phyloP scores from a whole-genome alignment of 2,888 invertebrate genomes.

The Plagodis pulveraria region DNA sequence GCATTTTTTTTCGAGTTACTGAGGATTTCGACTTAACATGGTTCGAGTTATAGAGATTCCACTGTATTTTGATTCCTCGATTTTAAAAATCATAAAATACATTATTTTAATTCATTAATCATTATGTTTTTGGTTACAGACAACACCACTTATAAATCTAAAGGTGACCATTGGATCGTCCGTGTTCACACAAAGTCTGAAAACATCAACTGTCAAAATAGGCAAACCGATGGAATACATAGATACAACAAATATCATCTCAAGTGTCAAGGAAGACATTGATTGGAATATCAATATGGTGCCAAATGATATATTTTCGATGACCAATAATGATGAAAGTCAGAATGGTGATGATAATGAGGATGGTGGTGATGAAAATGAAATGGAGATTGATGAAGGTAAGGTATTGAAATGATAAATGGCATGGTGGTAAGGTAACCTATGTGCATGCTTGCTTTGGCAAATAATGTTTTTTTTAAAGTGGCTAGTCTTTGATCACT shows the following conservation, averaged over 20 bases:
- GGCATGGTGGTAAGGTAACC: not conserved
- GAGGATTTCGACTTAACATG: no score
- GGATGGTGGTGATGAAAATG: slow-evolving; percentile 42
- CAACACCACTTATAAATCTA: slow-evolving; percentile 51
- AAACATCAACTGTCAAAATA: slow-evolving; percentile 44
- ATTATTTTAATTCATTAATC: not conserved
- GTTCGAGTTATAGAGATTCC: no score
- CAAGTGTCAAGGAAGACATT: slow-evolving; percentile 15
- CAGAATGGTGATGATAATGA: slow-evolving; percentile 39
- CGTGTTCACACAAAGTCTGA: slow-evolving; percentile 59
- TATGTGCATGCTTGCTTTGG: no score
- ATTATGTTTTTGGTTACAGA: slow-evolving; percentile 43
- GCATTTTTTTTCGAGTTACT: no score
- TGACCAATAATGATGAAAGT: slow-evolving; percentile 2
- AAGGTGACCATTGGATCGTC: slow-evolving; percentile 64
- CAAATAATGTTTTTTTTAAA: no score
- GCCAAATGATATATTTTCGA: slow-evolving; percentile 28
- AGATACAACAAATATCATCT: slow-evolving; percentile 16
- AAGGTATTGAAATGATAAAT: no score
- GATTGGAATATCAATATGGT: slow-evolving; percentile 21
- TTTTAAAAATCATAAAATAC: no score
- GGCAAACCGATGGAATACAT: slow-evolving; percentile 19
- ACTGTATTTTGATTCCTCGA: no score
- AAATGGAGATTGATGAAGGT: slow-evolving; percentile 69
- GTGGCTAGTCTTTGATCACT: no score